Base-by-base conservation (phyloP, 1,140 invertebrate species). In the Drosophila bipectinata region DNA sequence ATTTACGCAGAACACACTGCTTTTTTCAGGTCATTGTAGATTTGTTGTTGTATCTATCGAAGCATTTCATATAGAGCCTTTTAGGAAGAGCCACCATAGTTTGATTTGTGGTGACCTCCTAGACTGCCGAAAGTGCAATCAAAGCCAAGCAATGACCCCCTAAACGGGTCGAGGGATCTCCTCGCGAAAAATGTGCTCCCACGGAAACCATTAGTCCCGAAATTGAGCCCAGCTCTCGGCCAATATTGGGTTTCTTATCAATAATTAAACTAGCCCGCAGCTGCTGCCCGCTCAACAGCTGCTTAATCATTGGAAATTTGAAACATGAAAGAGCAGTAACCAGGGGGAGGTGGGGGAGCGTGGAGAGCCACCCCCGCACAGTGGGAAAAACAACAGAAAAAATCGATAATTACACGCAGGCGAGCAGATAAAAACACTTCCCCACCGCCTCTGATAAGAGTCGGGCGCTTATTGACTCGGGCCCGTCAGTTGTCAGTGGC, bases 371-470 rank as follows among this genome's bases (percentile, higher is more conserved):
- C 63, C 67, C 78, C 61, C 61, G 44, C 18, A 28, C 15, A 32
- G 66, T 15, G 37, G 67, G 30, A 51, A 68, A 69, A 63, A 59
- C 55, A 58, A 45, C 32, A 57, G 54, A 41, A 69, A 73, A 85
- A 85, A 87, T 85, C 82, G 74, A 85, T 85, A 85, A 81, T 87
- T 67, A 69, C 73, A 74, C 41, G 49, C 56, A 61, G 48, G 26
- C 32, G 52, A 56, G 73, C 67, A 77, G 72, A 80, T 79, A 79
- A 79, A 74, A 79, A 78, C 61, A 67, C 51, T 56, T 54, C 54
- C 53, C 45, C 47, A 41, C 49, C 57, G 56, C 45, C 47, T 69
- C 49, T 77, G 82, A 85, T 85, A 85, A 85, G 60, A 74, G 58
- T 62, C 62, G 45, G 59, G 62, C 41, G 63, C 57, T 55, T 73